Base-by-base conservation (phyloP, 2,113 vertebrate genomes). In the Choloepus hoffmanni region DNA sequence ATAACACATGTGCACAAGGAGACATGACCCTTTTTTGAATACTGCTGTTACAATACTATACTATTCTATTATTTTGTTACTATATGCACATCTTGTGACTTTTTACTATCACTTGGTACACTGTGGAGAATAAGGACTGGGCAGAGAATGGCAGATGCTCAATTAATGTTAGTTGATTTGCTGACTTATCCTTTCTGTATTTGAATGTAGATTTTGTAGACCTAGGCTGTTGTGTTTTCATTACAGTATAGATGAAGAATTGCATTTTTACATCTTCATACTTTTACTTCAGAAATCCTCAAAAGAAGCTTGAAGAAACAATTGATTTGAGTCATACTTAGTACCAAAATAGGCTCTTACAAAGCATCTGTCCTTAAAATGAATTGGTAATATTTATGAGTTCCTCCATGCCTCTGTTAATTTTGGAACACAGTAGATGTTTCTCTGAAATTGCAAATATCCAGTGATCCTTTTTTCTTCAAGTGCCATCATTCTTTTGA, bases 181-280 rank as follows among this genome's bases (percentile, higher is more conserved):
- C 36, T 60, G 28, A 83, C 55, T 89, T 92, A 62, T 40, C 45
- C 55, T 55, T 62, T 67, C 11, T 21, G 10, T 58, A 21, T 92
- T 73, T 83, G 26, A 73, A n/a, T 77, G 86, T 45, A 68, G 68
- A 79, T 67, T 96, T 90, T 83, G 15, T 89, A 93, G 84, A 83
- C 12, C 77, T 21, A 62, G 6, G 30, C 28, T 76, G 21, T 73
- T 84, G 19, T 40, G 6, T 92, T 81, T 94, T 48, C 65, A 85
- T 79, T 70, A 76, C 3, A 77, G 26, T 5, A 63, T 5, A 91
- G 45, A 77, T 26, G 33, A 93, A 60, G 45, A 86, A 14, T 70
- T 89, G 23, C 63, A 63, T 86, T 70, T 90, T 88, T 74, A 23
- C 30, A 63, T 85, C 73, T 93, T 95, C 48, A 83, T 77, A 63